These are phyloP conservation scores for Thunnus maccoyii DNA, from an alignment of 2,113 vertebrate species.

Conservation along the genomic window DNA sequence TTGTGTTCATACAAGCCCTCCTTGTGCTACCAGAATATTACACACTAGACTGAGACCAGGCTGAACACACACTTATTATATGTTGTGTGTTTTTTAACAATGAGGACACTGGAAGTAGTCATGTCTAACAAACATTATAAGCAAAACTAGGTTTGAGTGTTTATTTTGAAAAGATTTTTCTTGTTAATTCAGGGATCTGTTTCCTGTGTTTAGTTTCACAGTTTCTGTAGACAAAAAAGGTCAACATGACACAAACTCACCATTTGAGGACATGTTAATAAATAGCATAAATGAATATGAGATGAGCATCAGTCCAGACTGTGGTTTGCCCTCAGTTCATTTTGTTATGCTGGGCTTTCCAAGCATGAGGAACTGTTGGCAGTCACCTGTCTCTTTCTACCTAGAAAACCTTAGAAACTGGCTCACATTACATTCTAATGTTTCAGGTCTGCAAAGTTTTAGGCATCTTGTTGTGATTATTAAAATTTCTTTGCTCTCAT, in stretches of 20 bases:
- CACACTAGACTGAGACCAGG: background rate
- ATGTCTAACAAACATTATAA: background rate
- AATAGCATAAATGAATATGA: slow-evolving; percentile 4
- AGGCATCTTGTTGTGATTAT: too few species aligned
- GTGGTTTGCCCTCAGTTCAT: slow-evolving; percentile 22
- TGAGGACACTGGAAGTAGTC: background rate
- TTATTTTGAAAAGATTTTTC: background rate
- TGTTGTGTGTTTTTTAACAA: background rate
- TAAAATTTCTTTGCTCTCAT: too few species aligned
- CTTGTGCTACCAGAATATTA: background rate
- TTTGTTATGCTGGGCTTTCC: background rate
- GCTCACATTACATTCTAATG: background rate
- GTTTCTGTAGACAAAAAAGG: background rate
- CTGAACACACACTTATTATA: slow-evolving; percentile 15
- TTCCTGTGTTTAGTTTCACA: slow-evolving; percentile 3
- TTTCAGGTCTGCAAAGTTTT: background rate
- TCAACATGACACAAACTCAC: background rate
- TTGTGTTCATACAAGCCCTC: slow-evolving; percentile 8
- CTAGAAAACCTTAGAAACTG: background rate
- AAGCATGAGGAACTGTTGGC: slow-evolving; percentile 10
- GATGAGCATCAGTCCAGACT: slow-evolving; percentile 16
- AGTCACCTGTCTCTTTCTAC: background rate
- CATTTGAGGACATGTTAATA: background rate
- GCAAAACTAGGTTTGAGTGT: slow-evolving; percentile 8
- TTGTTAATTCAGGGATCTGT: background rate